Conservation (phyloP, 1,140 invertebrate genomes). For the Parapsyche elsis region DNA sequence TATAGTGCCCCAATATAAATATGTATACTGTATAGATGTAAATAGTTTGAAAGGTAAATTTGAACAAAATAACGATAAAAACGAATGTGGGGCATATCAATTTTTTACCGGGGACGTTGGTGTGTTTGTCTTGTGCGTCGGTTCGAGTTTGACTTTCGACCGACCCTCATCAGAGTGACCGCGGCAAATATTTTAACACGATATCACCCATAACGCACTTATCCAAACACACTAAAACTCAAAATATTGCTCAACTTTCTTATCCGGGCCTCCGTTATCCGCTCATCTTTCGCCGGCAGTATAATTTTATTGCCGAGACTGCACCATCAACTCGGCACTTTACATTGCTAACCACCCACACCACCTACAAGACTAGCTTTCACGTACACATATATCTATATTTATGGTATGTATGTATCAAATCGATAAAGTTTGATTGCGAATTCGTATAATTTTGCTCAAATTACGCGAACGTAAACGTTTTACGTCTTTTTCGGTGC, state of each 20-base stretch:
- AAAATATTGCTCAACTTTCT: constrained; percentile 39
- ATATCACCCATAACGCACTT: constrained; percentile 35
- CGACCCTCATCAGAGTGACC: constrained; percentile 21
- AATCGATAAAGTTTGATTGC: background rate
- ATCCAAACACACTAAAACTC: constrained; percentile 31
- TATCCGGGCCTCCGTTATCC: constrained; percentile 22
- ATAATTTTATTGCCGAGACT: constrained; percentile 35
- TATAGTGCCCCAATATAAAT: too few species aligned
- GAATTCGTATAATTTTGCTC: background rate
- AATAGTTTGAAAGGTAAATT: too few species aligned
- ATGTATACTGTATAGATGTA: too few species aligned
- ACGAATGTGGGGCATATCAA: too few species aligned
- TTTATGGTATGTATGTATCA: background rate
- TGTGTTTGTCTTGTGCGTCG: background rate
- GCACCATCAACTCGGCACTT: constrained; percentile 28
- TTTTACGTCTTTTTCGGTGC: background rate
- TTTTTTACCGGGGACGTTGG: background rate
- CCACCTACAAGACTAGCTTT: too few species aligned
- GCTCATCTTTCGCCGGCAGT: constrained; percentile 36
- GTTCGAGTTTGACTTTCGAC: background rate
- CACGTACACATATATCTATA: too few species aligned
- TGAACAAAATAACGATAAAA: too few species aligned
- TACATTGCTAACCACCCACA: background rate
- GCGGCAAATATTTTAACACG: constrained; percentile 5
- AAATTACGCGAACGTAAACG: background rate